Percentiles rank a stretch among this genome's conserved stretches.
Evolutionary conservation across 2,797 vertebrate species (phyloP).

Genomic region (Melopsittacus undulatus): DNA sequence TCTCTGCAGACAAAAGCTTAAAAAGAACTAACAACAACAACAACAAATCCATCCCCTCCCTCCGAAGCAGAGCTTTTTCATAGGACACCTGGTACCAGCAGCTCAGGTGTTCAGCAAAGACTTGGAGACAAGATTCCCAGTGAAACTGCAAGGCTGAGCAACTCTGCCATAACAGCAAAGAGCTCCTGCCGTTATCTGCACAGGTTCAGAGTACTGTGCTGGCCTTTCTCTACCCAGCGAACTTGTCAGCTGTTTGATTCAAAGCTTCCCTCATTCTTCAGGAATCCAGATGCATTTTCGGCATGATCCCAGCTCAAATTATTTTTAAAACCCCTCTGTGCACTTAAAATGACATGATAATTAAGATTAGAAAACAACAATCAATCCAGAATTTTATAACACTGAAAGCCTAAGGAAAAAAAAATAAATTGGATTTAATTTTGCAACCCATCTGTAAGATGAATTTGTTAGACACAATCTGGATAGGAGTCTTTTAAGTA

Average conservation of each 20-base stretch:
- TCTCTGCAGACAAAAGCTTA: neutral
- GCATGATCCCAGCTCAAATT: neutral
- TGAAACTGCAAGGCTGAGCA: neutral
- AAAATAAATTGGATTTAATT: slow-evolving; percentile 27
- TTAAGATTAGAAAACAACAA: slow-evolving; percentile 46
- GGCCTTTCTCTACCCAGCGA: neutral
- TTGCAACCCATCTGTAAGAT: slow-evolving; percentile 28
- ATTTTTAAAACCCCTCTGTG: slow-evolving; percentile 24
- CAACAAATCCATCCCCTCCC: neutral
- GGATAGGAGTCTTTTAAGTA: neutral
- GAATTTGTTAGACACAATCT: slow-evolving; percentile 30
- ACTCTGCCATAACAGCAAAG: neutral
- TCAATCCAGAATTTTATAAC: neutral
- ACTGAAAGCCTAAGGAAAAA: neutral
- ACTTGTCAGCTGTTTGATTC: slow-evolving; percentile 13
- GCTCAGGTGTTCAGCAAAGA: neutral
- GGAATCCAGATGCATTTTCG: slow-evolving; percentile 33
- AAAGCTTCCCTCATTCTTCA: slow-evolving; percentile 18
- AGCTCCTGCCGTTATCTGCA: neutral
- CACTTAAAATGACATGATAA: slow-evolving; percentile 37
- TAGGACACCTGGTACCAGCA: neutral
- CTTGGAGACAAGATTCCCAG: neutral
- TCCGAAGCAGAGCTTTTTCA: neutral
- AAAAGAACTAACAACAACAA: neutral
- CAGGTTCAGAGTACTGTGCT: slow-evolving; percentile 10